Percentiles rank a stretch among this genome's conserved stretches.
phyloP scores from a whole-genome alignment of 2,888 invertebrate species.

The Thera obeliscata region DNA sequence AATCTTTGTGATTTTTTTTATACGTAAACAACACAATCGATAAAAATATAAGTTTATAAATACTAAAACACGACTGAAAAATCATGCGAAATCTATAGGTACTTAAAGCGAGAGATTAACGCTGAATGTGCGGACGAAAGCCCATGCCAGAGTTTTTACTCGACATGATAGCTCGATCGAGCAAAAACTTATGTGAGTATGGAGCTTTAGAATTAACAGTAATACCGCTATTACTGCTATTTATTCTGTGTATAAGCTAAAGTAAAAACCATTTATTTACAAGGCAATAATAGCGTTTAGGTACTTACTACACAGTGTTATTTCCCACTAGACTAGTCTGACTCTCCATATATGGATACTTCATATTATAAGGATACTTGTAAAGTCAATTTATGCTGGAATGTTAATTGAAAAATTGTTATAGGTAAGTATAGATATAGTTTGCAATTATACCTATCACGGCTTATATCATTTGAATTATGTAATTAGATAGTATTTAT shows the following conservation, averaged over 20 bases:
- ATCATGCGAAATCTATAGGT: too few species aligned
- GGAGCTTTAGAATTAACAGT: too few species aligned
- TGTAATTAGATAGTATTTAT: not conserved
- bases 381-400: not conserved
- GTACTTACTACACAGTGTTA: not conserved
- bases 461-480: not conserved
- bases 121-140: too few species aligned
- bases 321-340: slow-evolving; percentile 9
- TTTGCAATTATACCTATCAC: not conserved
- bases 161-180: too few species aligned
- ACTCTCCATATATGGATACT: not conserved
- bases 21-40: too few species aligned
- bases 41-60: too few species aligned
- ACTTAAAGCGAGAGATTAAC: too few species aligned
- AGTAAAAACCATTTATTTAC: not conserved
- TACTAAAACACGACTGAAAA: too few species aligned
- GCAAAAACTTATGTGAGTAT: too few species aligned
- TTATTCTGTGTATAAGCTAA: not conserved
- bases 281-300: not conserved
- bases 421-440: not conserved
- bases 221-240: too few species aligned
- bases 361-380: not conserved
- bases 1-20: too few species aligned
- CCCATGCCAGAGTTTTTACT: too few species aligned
- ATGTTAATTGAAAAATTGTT: slow-evolving; percentile 14